Evolutionary conservation across 2,113 vertebrate species (phyloP).

Genomic region (Notiomystis cincta): DNA sequence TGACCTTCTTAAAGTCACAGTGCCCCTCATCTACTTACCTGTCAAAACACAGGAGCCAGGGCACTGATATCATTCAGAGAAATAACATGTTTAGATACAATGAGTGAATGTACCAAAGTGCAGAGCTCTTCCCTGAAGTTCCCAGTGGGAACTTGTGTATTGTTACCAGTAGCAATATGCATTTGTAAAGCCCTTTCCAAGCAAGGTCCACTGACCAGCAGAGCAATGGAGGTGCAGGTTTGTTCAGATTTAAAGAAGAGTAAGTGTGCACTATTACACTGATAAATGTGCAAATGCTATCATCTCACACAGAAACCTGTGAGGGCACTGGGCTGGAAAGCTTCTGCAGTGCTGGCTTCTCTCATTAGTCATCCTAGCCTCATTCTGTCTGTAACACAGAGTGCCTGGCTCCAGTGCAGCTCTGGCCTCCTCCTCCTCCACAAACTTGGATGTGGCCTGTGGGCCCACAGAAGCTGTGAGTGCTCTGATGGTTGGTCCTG

Average conservation of each 20-base stretch:
- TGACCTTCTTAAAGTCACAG: slow-evolving; percentile 72
- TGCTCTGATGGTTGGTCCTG: not conserved
- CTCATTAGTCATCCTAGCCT: slow-evolving; percentile 64
- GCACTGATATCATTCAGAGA: not conserved
- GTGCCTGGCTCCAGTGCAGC: not conserved
- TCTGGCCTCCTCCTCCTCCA: not conserved
- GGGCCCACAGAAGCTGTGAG: not conserved
- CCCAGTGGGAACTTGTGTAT: not conserved
- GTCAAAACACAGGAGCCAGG: slow-evolving; percentile 20
- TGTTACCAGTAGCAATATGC: not conserved
- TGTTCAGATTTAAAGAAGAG: not conserved
- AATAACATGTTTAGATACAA: not conserved
- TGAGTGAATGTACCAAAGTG: not conserved
- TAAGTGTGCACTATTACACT: not conserved
- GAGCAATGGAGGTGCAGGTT: not conserved
- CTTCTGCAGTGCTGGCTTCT: not conserved
- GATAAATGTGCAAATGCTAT: not conserved
- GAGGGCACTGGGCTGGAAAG: slow-evolving; percentile 27
- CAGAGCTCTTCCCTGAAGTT: not conserved
- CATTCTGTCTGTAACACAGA: not conserved
- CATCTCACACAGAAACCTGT: not conserved
- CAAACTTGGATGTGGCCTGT: not conserved
- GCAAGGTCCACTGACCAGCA: not conserved
- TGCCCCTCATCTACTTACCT: slow-evolving; percentile 33
- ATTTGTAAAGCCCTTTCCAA: not conserved